These are phyloP conservation scores for Catamblyrhynchus diadema DNA, from an alignment of 2,797 vertebrate genomes.

Conservation along the genomic window DNA sequence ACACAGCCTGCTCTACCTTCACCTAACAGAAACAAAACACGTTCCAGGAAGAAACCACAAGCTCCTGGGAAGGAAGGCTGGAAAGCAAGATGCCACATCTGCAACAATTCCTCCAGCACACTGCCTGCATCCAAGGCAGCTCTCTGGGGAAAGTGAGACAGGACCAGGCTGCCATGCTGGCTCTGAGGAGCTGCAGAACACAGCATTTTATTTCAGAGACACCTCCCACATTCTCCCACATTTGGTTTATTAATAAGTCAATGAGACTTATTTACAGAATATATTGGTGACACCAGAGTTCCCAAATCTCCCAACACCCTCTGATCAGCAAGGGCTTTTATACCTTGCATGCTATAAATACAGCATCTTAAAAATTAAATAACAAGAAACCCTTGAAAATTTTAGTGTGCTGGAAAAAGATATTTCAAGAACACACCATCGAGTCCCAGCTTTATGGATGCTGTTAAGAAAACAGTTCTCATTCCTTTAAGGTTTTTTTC, in stretches of 20 bases:
- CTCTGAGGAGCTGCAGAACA: neutral
- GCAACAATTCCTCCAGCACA: neutral
- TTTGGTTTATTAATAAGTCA: slow-evolving; percentile 1
- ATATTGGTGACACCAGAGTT: neutral
- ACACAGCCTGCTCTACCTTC: neutral
- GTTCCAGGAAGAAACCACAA: neutral
- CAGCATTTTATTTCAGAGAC: neutral
- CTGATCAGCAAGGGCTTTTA: neutral
- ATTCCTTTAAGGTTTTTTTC: neutral
- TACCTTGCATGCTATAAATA: neutral
- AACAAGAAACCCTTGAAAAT: neutral
- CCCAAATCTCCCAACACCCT: neutral
- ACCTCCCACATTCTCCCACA: slow-evolving; percentile 19
- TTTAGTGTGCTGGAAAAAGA: neutral
- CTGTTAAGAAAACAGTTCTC: neutral
- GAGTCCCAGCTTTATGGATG: neutral
- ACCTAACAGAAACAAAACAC: neutral
- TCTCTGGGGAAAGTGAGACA: neutral
- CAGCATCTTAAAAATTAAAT: neutral
- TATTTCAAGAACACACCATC: neutral
- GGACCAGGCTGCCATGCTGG: neutral
- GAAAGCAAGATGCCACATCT: neutral
- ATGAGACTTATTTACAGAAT: neutral
- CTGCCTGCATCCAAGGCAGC: neutral
- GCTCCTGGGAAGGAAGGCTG: neutral